phyloP scores from a whole-genome alignment of 2,888 invertebrate genomes.

The Ferdinandea cuprea region DNA sequence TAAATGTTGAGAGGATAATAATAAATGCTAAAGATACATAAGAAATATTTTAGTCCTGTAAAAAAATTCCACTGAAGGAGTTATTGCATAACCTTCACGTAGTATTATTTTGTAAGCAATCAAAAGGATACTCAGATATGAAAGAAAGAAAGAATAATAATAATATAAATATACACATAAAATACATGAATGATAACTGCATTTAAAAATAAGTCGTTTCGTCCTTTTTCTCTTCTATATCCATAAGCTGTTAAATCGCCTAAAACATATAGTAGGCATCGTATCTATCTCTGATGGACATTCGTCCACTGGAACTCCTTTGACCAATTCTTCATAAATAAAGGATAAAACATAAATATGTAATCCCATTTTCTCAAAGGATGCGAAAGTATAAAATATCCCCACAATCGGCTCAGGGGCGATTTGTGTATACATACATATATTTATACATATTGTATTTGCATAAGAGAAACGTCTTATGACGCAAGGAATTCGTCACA shows the following conservation, averaged over 20 bases:
- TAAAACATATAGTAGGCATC: neutral
- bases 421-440: constrained; percentile 30
- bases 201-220: constrained; percentile 54
- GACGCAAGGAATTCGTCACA: constrained; percentile 29
- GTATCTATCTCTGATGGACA: neutral
- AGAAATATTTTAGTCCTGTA: constrained; percentile 54
- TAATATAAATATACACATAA: constrained; percentile 39
- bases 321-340: constrained; percentile 25
- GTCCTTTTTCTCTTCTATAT: constrained; percentile 19
- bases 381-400: constrained; percentile 25
- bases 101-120: constrained; percentile 58
- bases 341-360: constrained; percentile 54
- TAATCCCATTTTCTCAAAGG: constrained; percentile 38
- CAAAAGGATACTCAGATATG: constrained; percentile 30
- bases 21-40: constrained; percentile 56
- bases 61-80: constrained; percentile 34
- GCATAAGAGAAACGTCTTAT: constrained; percentile 29
- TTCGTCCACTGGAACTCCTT: constrained; percentile 30
- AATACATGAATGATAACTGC: constrained; percentile 48
- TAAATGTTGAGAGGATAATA: constrained; percentile 70
- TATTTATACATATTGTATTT: constrained; percentile 7
- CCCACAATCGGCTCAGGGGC: constrained; percentile 23
- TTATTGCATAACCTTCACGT: constrained; percentile 22
- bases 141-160: constrained; percentile 32
- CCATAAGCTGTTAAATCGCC: constrained; percentile 31